Evolutionary conservation across 64 coral and sea anemone species (phyloP), one percentile per base, ranked within the genome.

Genomic region (Stylophora pistillata): DNA sequence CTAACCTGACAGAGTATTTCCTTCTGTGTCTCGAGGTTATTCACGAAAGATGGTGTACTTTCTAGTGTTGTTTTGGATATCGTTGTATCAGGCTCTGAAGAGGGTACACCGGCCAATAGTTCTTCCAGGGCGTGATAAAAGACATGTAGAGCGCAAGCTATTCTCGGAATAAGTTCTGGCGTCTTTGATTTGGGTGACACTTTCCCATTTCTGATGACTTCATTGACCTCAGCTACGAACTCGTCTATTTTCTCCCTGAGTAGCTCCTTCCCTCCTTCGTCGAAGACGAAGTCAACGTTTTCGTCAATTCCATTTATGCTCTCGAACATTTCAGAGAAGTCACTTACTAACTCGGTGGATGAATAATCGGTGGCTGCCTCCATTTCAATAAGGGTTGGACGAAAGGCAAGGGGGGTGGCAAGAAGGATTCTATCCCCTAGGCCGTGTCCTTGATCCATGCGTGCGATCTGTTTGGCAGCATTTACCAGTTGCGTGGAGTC

Each of bases 161-260:
- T 25, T 93, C 76, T 87, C 3, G 76, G 91, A 73, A 93, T 71
- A 2, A 88, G 66, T 29, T 93, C 76, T 5, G 85, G 85, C 17
- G 81, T 70, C 74, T 93, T 93, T 0, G 85, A 88, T 58, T 93
- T 93, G 15, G 91, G 76, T 2, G 68, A 54, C 15, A 88, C 85
- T 74, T 74, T 79, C 14, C 91, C 91, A 0, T 82, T 63, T 62
- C 55, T 27, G 1, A 93, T 93, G 20, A 76, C 85, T 47, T 87
- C 77, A 56, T 93, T 93, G 30, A 93, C 91, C 13, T 81, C 74
- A 1, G 63, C n/a, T 4, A 81, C 85, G 28, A 93, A 87, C 16
- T 60, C 9, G 34, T 81, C 76, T 13, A 63, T 93, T 52, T 56
- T 79, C 53, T 92, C 63, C 59, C 84, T 10, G 15, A 88, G 55